phyloP scores from a whole-genome alignment of 2,888 invertebrate genomes.

The Trichogramma evanescens region DNA sequence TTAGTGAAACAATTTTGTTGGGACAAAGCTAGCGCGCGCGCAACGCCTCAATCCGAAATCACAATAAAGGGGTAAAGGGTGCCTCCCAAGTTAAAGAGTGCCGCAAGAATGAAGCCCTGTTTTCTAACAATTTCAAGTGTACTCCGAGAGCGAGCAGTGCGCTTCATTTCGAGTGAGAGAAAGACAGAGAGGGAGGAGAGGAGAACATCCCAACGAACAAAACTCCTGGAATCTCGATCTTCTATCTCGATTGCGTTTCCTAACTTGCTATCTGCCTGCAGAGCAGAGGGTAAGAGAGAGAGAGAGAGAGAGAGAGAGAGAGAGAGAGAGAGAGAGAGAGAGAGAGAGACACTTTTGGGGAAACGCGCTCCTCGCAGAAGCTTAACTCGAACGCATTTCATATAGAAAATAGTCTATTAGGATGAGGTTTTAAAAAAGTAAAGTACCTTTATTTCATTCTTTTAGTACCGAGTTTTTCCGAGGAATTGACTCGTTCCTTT shows the following conservation, averaged over 20 bases:
- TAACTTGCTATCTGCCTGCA: not conserved
- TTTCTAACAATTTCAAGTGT: conserved; percentile 13
- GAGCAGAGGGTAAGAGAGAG: not conserved
- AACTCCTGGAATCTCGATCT: not conserved
- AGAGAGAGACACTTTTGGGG: not conserved
- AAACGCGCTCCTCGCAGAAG: not conserved
- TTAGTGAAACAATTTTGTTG: conserved; percentile 3
- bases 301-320: not conserved
- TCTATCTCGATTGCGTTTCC: not conserved
- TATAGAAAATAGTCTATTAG: not conserved
- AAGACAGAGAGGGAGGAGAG: no score
- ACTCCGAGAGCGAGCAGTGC: no score
- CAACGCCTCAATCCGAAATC: not conserved
- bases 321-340: not conserved
- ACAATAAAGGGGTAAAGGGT: no score
- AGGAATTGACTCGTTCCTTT: not conserved
- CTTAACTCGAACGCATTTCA: no score
- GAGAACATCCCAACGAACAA: not conserved
- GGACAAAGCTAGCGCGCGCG: not conserved
- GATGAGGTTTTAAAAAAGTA: not conserved
- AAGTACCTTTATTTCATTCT: not conserved
- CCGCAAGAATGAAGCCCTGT: conserved; percentile 6
- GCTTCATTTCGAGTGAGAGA: conserved; percentile 1
- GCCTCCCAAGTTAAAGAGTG: no score
- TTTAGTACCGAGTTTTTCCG: not conserved